phyloP scores from a whole-genome alignment of 2,888 invertebrate species.

The Tenthredo livida region DNA sequence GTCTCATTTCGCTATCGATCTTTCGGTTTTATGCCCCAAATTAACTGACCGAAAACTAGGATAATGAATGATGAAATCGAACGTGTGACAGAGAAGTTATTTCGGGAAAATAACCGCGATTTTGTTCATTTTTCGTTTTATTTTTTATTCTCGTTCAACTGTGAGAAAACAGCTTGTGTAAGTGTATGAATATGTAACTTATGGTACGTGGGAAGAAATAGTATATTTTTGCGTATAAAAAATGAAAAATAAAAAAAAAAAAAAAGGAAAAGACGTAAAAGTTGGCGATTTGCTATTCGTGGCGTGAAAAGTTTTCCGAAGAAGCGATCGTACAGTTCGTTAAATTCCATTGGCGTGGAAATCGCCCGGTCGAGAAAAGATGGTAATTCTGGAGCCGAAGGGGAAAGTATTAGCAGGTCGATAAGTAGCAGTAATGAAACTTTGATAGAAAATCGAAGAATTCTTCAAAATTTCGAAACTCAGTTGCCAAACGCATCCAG shows the following conservation, averaged over 20 bases:
- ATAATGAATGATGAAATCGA: background rate
- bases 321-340: constrained; percentile 49
- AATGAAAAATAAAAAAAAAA: background rate
- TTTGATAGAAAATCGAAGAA: constrained; percentile 33
- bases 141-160: background rate
- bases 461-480: constrained; percentile 2
- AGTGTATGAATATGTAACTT: background rate
- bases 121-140: background rate
- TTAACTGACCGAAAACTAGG: background rate
- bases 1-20: background rate
- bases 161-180: background rate
- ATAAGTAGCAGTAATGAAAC: constrained; percentile 25
- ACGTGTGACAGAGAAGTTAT: background rate
- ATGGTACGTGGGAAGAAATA: background rate
- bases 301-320: constrained; percentile 21
- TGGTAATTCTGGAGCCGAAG: background rate
- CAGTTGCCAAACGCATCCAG: background rate
- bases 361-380: constrained; percentile 18
- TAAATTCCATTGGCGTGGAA: constrained; percentile 49
- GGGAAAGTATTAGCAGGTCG: constrained; percentile 6
- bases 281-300: constrained; percentile 30
- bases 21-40: background rate
- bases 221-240: background rate
- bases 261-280: background rate
- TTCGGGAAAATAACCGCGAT: background rate